Evolutionary conservation across 2,888 invertebrate genomes (phyloP), one percentile per base, ranked within the genome.

Genomic region (Drosophila colorata): DNA sequence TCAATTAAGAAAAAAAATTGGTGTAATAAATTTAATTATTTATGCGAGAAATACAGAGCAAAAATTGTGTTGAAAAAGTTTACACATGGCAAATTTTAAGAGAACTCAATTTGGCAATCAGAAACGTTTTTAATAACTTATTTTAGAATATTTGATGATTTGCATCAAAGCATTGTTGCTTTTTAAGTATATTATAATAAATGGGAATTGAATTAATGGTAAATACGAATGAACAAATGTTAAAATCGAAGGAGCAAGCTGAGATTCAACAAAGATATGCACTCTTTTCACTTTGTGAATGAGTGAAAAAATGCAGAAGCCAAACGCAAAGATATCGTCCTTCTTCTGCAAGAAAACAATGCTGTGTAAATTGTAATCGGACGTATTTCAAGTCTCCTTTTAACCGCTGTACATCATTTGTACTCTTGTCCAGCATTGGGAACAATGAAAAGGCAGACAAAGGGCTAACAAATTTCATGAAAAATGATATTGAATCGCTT

Each of bases 401-500:
- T 23, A 14, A 23, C 0, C 7, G 20, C 23, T 23, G 11, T 49
- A 61, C 41, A 63, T 73, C 53, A 80, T 55, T 69, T 77, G 51
- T 56, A 13, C 49, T 40, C 25, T 61, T 78, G 60, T 65, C 43
- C 44, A 16, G 20, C 4, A 64, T 18, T 63, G 18, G 48, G 55
- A 58, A 77, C 52, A 68, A 37, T 40, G 11, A 16, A 60, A 37
- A 35, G 41, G n/a, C n/a, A 57, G 57, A 66, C 65, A 66, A 51
- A 61, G 46, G 53, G 53, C 47, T 49, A 56, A 53, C 67, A 63
- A 88, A 86, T 87, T 74, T 49, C 59, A 76, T 76, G 74, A 74
- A 66, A 76, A 78, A 83, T 76, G 58, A 69, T 73, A 80, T 80
- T 83, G 69, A 83, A 86, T 78, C 63, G 64, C 60, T 67, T 79